Conservation (phyloP, 2,113 vertebrate species). For the Scatophagus argus region DNA sequence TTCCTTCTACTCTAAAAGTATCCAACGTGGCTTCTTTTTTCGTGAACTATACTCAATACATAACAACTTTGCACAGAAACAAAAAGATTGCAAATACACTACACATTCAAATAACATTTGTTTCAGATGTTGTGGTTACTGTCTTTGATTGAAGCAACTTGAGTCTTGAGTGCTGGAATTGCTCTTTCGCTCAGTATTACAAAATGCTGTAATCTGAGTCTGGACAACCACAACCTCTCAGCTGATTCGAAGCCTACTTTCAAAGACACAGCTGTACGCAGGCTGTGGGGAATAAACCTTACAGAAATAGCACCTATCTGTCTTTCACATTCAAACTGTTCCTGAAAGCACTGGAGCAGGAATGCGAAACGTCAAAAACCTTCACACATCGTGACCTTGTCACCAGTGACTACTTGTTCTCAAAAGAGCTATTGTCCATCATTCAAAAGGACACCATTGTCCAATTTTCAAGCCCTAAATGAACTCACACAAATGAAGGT, state of each 20-base stretch:
- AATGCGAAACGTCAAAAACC: constrained; percentile 56
- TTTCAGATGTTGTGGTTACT: constrained; percentile 9
- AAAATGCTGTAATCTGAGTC: constrained; percentile 24
- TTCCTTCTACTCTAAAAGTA: not conserved
- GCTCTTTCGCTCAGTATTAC: constrained; percentile 32
- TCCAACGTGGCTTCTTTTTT: not conserved
- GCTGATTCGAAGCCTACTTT: constrained; percentile 40
- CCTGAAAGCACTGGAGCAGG: constrained; percentile 12
- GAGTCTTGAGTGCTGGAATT: constrained; percentile 1
- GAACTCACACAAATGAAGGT: constrained; percentile 60
- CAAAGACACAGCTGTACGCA: constrained; percentile 18
- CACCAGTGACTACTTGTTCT: constrained; percentile 31
- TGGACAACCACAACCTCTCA: constrained; percentile 30
- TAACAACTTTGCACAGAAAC: not conserved
- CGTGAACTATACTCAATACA: not conserved
- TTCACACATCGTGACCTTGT: constrained; percentile 51
- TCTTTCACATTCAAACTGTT: constrained; percentile 16
- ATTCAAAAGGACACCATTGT: constrained; percentile 71
- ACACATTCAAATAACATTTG: constrained; percentile 5
- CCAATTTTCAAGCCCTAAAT: constrained; percentile 29
- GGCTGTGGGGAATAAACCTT: not conserved
- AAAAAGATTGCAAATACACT: not conserved
- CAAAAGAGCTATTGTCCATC: constrained; percentile 73
- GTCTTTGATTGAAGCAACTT: constrained; percentile 8
- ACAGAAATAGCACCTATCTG: constrained; percentile 26